Conservation (phyloP, 2,113 vertebrate species). For the Engraulis encrasicolus region DNA sequence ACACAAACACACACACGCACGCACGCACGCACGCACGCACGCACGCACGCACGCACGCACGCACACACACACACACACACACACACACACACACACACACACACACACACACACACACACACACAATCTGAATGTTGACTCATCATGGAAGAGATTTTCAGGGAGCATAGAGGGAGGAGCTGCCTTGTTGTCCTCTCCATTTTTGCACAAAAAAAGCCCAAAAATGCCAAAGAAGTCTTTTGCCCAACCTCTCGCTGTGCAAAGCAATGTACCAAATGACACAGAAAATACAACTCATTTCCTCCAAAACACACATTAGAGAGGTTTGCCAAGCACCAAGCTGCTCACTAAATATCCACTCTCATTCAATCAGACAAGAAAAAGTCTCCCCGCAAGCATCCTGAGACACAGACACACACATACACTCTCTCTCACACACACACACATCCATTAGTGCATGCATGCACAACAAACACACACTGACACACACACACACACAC, state of each 20-base stretch:
- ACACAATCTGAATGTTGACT: constrained; percentile 40
- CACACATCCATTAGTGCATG: not conserved
- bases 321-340: not conserved
- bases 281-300: constrained; percentile 1
- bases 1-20: not conserved
- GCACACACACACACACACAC: not conserved
- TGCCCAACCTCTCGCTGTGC: not conserved
- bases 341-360: not conserved
- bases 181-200: not conserved
- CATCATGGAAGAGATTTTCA: not conserved
- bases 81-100: constrained; percentile 23
- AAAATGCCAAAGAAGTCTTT: not conserved
- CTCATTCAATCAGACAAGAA: constrained; percentile 2
- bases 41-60: not conserved
- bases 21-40: not conserved
- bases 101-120: constrained; percentile 37
- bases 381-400: not conserved
- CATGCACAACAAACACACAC: not conserved
- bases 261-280: constrained; percentile 4
- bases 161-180: not conserved
- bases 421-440: not conserved
- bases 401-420: not conserved
- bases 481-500: too few relatives aligned
- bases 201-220: not conserved
- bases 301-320: constrained; percentile 4